phyloP scores from a whole-genome alignment of 2,888 invertebrate genomes.

The Drosophila conformis region DNA sequence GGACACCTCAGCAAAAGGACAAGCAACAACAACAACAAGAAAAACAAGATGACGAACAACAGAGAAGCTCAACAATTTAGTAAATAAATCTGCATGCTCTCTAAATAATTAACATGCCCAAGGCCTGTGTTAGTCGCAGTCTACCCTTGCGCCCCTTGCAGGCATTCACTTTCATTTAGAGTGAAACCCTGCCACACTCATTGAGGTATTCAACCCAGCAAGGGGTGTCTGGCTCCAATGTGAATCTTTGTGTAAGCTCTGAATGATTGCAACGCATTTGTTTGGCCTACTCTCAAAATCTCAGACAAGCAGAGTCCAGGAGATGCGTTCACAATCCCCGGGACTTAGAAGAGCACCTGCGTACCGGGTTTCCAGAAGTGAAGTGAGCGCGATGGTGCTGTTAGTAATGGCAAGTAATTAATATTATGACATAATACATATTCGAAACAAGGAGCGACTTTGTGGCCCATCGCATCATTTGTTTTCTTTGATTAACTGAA shows the following conservation, averaged over 20 bases:
- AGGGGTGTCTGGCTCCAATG: slow-evolving; percentile 21
- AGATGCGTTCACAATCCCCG: slow-evolving; percentile 8
- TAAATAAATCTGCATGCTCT: slow-evolving; percentile 79
- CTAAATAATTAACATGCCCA: slow-evolving; percentile 79
- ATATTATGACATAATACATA: slow-evolving; percentile 58
- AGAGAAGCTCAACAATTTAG: slow-evolving; percentile 56
- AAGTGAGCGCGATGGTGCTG: slow-evolving; percentile 27
- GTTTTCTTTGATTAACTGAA: slow-evolving; percentile 47
- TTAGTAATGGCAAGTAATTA: slow-evolving; percentile 69
- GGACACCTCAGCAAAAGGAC: slow-evolving; percentile 42
- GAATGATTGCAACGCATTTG: slow-evolving; percentile 73
- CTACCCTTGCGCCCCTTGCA: slow-evolving; percentile 24
- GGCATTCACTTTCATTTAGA: slow-evolving; percentile 65
- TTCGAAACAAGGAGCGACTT: slow-evolving; percentile 4
- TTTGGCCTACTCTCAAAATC: slow-evolving; percentile 27
- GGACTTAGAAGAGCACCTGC: slow-evolving; percentile 56
- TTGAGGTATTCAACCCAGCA: slow-evolving; percentile 66
- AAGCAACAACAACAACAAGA: slow-evolving; percentile 27
- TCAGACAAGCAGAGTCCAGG: neutral
- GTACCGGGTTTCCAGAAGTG: slow-evolving; percentile 4
- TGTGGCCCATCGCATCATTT: slow-evolving; percentile 10
- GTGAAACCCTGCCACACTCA: slow-evolving; percentile 63
- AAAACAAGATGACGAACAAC: neutral
- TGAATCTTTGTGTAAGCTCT: slow-evolving; percentile 19
- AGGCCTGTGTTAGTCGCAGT: slow-evolving; percentile 36